Base-by-base conservation (phyloP, 2,888 invertebrate genomes). In the Trichopoda pennipes region DNA sequence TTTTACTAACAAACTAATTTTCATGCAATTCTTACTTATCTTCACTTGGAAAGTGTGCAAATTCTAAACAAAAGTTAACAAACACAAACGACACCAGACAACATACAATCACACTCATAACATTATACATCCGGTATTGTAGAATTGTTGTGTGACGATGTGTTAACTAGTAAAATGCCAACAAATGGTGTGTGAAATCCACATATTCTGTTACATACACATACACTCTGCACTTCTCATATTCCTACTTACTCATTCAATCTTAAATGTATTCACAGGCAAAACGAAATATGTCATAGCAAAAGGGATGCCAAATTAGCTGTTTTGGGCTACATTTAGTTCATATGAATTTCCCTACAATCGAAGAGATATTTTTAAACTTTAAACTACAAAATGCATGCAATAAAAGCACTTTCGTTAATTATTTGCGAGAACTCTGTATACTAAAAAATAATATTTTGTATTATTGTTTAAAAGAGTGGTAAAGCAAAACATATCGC, bases 121-220 rank as follows among this genome's bases (percentile, higher is more conserved):
- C 14, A 38, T 60, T 53, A 55, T 23, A 21, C 58, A 64, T 19
- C 72, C 83, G 84, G 84, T 86, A 85, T 85, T 88, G 60, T 68
- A 49, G 16, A 7, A 19, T 16, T 35, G 49, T n/a, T 86, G 85
- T 88, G 87, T 86, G 85, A 88, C 86, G 87, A 89, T 89, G 88
- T 89, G 89, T 87, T 86, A 89, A 89, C 88, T 88, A 86, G 86
- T 86, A 85, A 89, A 89, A 86, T 89, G 89, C 86, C 88, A 88
- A 86, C 87, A 89, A 89, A 89, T 89, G 87, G 87, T 87, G 88
- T 88, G 89, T 88, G 89, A 89, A 89, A 85, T 78, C 77, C 66
- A 70, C 61, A 80, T 35, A 35, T 42, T 35, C 8, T 44, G 17
- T n/a, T 28, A 28, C 28, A 17, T 35, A 70, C 1, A 14, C 42